Conservation (phyloP, 2,888 invertebrate species). For the Xestia ashworthii region DNA sequence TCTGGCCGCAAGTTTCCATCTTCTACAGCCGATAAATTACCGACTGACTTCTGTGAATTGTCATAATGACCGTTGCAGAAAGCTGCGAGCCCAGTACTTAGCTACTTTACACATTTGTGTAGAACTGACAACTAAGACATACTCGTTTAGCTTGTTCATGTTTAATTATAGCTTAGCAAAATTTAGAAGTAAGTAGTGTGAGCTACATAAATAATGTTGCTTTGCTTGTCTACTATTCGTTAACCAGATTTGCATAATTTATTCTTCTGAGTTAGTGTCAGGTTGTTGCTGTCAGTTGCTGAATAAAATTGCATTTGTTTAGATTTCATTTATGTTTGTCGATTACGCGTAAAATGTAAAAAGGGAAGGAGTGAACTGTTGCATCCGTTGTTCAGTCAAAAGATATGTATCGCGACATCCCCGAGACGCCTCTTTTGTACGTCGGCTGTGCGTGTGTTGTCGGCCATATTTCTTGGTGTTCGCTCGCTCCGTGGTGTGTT, state of each 20-base stretch:
- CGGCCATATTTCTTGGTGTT: slow-evolving; percentile 88
- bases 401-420: slow-evolving; percentile 88
- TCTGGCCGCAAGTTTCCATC: slow-evolving; percentile 82
- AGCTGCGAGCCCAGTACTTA: slow-evolving; percentile 75
- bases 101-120: slow-evolving; percentile 74
- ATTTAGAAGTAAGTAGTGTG: slow-evolving; percentile 33
- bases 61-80: slow-evolving; percentile 84
- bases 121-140: slow-evolving; percentile 61
- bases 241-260: slow-evolving; percentile 50
- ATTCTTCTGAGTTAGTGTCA: slow-evolving; percentile 55
- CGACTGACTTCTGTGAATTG: slow-evolving; percentile 86
- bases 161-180: slow-evolving; percentile 46
- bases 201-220: slow-evolving; percentile 34
- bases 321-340: slow-evolving; percentile 71
- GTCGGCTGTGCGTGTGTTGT: slow-evolving; percentile 85
- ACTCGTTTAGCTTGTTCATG: slow-evolving; percentile 59
- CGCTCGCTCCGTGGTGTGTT: slow-evolving; percentile 76
- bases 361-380: slow-evolving; percentile 80
- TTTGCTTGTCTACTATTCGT: slow-evolving; percentile 45
- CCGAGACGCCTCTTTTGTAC: slow-evolving; percentile 86
- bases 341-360: slow-evolving; percentile 80
- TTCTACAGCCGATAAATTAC: slow-evolving; percentile 84
- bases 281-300: slow-evolving; percentile 66
- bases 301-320: slow-evolving; percentile 71
- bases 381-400: slow-evolving; percentile 82